phyloP scores from a whole-genome alignment of 2,113 vertebrate species.

The Elanoides forficatus region DNA sequence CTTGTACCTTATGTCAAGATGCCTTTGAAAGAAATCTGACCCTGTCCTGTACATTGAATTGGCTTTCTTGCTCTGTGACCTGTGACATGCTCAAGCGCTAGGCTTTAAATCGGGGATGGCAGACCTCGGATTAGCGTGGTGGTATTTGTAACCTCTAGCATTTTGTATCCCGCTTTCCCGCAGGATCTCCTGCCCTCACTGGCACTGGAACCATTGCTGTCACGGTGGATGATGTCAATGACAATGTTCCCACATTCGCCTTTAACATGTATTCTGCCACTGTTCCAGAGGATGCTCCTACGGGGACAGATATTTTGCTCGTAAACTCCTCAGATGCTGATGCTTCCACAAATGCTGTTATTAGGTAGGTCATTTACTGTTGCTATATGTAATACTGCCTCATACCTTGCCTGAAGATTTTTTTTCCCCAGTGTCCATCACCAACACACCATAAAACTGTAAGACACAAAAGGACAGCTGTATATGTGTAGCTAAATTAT shows the following conservation, averaged over 20 bases:
- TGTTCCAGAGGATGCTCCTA: constrained; percentile 87
- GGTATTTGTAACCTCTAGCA: constrained; percentile 50
- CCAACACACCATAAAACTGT: neutral
- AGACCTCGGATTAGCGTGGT: neutral
- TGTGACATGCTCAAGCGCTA: neutral
- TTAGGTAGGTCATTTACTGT: constrained; percentile 78
- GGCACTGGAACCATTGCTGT: constrained; percentile 90
- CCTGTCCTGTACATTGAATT: neutral
- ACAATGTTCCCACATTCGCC: constrained; percentile 87
- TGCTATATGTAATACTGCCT: neutral
- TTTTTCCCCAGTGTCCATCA: neutral
- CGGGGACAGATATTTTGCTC: constrained; percentile 89
- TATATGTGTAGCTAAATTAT: neutral
- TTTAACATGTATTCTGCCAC: constrained; percentile 82
- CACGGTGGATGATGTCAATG: constrained; percentile 91
- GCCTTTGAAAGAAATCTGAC: constrained; percentile 21
- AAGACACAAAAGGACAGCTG: neutral
- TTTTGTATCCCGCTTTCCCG: neutral
- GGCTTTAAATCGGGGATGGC: constrained; percentile 31
- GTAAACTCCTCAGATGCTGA: constrained; percentile 92
- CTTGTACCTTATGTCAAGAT: neutral
- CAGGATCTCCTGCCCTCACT: constrained; percentile 89
- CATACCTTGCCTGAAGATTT: neutral
- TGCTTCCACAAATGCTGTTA: constrained; percentile 85
- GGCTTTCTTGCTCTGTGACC: neutral